phyloP scores from a whole-genome alignment of 2,797 vertebrate genomes.

The Cyclura pinguis region DNA sequence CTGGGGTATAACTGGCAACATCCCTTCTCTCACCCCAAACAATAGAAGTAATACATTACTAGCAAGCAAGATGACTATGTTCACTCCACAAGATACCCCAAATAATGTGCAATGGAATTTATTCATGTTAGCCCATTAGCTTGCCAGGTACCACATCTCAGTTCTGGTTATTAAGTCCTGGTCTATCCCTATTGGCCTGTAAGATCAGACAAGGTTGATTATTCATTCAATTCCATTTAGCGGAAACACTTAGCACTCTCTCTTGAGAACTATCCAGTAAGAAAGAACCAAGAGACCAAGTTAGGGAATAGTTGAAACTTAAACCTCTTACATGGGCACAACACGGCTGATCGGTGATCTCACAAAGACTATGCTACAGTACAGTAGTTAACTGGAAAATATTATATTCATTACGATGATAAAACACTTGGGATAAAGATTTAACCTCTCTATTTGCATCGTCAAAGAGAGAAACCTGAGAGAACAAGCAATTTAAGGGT shows the following conservation, averaged over 20 bases:
- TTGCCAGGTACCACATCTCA: no score
- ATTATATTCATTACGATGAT: slow-evolving; percentile 32
- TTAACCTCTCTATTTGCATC: slow-evolving; percentile 50
- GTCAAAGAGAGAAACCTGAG: slow-evolving; percentile 45
- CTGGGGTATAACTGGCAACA: no score
- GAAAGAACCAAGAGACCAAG: not conserved
- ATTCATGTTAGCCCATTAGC: no score
- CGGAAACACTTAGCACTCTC: not conserved
- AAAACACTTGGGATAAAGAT: slow-evolving; percentile 42
- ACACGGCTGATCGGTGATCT: not conserved
- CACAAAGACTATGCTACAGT: no score
- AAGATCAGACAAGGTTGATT: no score
- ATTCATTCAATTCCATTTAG: not conserved
- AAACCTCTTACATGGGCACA: not conserved
- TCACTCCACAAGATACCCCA: no score
- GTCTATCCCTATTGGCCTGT: no score
- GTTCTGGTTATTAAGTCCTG: no score
- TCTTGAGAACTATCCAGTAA: not conserved
- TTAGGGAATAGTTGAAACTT: not conserved
- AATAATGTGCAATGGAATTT: no score
- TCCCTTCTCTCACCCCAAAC: no score
- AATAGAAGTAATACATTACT: no score
- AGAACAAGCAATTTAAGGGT: slow-evolving; percentile 57
- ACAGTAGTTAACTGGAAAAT: slow-evolving; percentile 2
- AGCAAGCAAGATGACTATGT: no score